Conservation (phyloP, 1,140 invertebrate genomes). For the Drosophila miranda region DNA sequence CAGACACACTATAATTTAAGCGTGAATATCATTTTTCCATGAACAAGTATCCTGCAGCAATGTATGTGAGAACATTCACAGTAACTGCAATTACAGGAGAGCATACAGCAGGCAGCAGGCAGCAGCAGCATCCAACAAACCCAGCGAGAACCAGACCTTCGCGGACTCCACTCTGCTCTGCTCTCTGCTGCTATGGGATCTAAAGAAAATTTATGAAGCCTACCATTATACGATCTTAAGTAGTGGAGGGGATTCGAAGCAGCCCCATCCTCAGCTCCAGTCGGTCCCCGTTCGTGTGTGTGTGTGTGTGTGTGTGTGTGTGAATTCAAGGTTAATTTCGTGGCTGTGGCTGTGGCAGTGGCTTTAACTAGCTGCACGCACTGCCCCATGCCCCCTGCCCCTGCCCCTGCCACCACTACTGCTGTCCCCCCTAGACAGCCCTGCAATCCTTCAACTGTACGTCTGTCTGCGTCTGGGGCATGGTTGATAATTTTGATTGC, state of each 20-base stretch:
- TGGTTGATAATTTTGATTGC: constrained; percentile 78
- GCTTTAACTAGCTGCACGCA: constrained; percentile 78
- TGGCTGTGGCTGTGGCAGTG: constrained; percentile 29
- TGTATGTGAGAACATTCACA: constrained; percentile 80
- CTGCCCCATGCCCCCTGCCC: constrained; percentile 13
- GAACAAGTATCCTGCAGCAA: constrained; percentile 79
- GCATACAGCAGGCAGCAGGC: not conserved
- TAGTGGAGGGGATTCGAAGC: constrained; percentile 48
- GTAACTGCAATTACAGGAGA: constrained; percentile 74
- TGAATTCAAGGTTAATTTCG: constrained; percentile 80
- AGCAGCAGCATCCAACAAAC: constrained; percentile 16
- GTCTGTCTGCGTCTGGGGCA: constrained; percentile 27
- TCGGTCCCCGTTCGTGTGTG: constrained; percentile 1
- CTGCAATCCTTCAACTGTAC: constrained; percentile 41
- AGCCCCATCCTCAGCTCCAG: constrained; percentile 8
- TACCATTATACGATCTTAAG: constrained; percentile 75
- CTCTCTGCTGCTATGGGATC: constrained; percentile 41
- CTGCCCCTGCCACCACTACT: constrained; percentile 1
- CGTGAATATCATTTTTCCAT: constrained; percentile 81
- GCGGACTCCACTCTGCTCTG: not conserved
- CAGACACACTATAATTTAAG: constrained; percentile 77
- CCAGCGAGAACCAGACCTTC: constrained; percentile 36
- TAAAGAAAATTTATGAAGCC: constrained; percentile 80
- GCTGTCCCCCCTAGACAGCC: constrained; percentile 11
- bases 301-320: constrained; percentile 50